Evolutionary conservation across 1,140 invertebrate genomes (phyloP).

Genomic region (Ericerus pela): DNA sequence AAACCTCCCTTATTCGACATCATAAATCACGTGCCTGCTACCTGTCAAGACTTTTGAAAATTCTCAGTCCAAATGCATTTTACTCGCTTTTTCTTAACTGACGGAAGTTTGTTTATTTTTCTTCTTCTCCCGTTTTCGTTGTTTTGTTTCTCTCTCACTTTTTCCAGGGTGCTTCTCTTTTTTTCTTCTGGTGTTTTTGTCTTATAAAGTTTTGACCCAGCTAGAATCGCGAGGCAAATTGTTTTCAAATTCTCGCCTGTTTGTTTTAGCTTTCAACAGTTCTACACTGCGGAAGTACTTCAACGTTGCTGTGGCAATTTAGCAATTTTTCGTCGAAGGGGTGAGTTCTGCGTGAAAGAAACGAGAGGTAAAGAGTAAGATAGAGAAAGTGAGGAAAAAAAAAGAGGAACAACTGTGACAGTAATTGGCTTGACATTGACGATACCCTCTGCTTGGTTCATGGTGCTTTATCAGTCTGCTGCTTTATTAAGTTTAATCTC

Average conservation of each 20-base stretch:
- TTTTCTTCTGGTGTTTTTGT: too few species aligned
- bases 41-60: slow-evolving; percentile 11
- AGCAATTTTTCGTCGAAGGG: not conserved
- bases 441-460: not conserved
- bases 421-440: slow-evolving; percentile 11
- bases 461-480: not conserved
- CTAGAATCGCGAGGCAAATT: too few species aligned
- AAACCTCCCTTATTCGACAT: not conserved
- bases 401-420: slow-evolving; percentile 7
- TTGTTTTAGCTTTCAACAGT: slow-evolving; percentile 9
- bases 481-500: slow-evolving; percentile 11
- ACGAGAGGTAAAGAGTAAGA: not conserved
- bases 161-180: too few species aligned
- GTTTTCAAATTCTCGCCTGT: slow-evolving; percentile 7
- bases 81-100: not conserved
- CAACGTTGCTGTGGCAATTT: not conserved
- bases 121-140: slow-evolving; percentile 1
- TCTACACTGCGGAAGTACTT: not conserved
- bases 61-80: slow-evolving; percentile 6
- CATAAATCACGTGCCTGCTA: slow-evolving; percentile 8
- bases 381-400: not conserved
- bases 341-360: not conserved
- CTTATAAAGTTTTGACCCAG: too few species aligned
- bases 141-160: too few species aligned
- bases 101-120: not conserved